Conservation (phyloP, 2,113 vertebrate species). For the Malurus elegans region DNA sequence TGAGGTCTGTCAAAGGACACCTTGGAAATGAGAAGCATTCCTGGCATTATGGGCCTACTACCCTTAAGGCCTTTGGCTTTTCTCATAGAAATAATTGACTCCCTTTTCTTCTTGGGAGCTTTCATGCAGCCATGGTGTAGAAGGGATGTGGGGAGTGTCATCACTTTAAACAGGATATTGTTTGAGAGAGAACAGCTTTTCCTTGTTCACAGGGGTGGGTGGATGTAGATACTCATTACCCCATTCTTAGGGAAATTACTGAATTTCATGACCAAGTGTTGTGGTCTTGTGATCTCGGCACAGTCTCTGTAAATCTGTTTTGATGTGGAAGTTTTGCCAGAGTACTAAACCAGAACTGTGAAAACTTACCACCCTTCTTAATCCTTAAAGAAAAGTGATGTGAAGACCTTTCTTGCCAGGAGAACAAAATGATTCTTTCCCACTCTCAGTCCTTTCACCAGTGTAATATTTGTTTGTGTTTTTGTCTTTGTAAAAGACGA, state of each 20-base stretch:
- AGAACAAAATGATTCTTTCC: not conserved
- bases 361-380: not conserved
- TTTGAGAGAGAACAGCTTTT: conserved; percentile 19
- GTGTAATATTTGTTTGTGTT: not conserved
- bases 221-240: not conserved
- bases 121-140: not conserved
- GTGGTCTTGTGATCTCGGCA: conserved; percentile 36
- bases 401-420: not conserved
- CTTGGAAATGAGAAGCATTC: not conserved
- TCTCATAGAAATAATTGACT: not conserved
- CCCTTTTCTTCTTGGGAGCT: not conserved
- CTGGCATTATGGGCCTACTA: not conserved
- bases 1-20: not conserved
- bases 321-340: not conserved
- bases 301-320: not conserved
- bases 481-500: not conserved
- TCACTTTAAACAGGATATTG: not conserved
- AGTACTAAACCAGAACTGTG: not conserved
- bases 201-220: conserved; percentile 17
- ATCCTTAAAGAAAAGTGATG: not conserved
- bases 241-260: conserved; percentile 29
- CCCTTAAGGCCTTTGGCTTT: not conserved
- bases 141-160: not conserved
- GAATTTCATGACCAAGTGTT: not conserved
- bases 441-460: not conserved